phyloP scores from a whole-genome alignment of 2,797 vertebrate genomes.

The Jordanella pulchra region DNA sequence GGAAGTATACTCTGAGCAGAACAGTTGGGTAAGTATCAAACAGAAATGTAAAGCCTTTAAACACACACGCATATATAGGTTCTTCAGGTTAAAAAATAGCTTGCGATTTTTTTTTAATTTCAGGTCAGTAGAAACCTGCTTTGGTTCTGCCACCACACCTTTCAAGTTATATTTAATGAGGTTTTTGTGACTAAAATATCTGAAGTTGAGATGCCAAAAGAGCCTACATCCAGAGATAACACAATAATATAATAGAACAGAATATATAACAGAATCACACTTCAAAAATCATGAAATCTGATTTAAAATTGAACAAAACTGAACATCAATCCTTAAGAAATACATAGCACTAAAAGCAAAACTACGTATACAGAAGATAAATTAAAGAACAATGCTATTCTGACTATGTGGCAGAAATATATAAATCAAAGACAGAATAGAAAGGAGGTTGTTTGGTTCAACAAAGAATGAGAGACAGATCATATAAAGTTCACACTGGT shows the following conservation, averaged over 20 bases:
- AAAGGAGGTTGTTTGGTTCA: constrained; percentile 10
- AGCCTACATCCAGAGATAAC: neutral
- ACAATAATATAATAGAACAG: too few relatives aligned
- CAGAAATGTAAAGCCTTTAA: neutral
- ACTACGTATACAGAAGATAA: constrained; percentile 20
- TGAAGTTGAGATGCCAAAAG: neutral
- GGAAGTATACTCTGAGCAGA: neutral
- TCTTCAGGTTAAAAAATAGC: neutral
- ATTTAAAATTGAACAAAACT: neutral
- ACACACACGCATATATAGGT: neutral
- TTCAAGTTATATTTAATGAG: neutral
- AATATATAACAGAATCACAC: neutral
- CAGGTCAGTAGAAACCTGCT: neutral
- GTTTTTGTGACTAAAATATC: neutral
- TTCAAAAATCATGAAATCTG: neutral
- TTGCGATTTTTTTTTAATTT: neutral
- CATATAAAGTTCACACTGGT: constrained; percentile 53
- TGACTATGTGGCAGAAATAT: constrained; percentile 16
- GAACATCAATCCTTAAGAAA: neutral
- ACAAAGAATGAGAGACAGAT: constrained; percentile 18
- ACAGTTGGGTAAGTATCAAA: too few relatives aligned
- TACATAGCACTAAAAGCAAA: neutral
- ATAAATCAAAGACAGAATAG: constrained; percentile 18
- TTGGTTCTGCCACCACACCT: neutral
- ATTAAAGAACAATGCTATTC: constrained; percentile 10